Percentiles rank a stretch among this genome's conserved stretches.
phyloP scores from a whole-genome alignment of 2,797 vertebrate species.

The Fistularia tabacaria region DNA sequence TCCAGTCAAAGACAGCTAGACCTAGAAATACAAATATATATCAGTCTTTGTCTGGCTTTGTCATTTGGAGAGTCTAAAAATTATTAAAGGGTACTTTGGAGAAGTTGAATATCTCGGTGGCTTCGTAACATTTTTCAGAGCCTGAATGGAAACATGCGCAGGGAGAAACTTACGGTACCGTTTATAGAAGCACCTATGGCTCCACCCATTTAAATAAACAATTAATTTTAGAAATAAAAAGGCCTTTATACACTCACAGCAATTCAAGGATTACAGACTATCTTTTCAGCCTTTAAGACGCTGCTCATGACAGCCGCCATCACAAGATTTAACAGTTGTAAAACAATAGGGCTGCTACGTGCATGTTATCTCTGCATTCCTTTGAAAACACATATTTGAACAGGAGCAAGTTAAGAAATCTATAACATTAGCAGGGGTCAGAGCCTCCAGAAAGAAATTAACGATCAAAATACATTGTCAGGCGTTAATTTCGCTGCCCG shows the following conservation, averaged over 20 bases:
- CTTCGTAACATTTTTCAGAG: conserved; percentile 49
- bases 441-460: conserved; percentile 25
- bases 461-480: background rate
- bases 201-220: conserved; percentile 62
- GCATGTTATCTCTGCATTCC: conserved; percentile 19
- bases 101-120: conserved; percentile 40
- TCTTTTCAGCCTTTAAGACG: conserved; percentile 2
- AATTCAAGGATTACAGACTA: conserved; percentile 14
- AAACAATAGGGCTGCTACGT: conserved; percentile 44
- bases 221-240: conserved; percentile 61
- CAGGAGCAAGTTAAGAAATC: background rate
- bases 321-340: conserved; percentile 34
- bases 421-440: conserved; percentile 27
- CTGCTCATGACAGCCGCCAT: too few relatives aligned
- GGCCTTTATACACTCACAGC: conserved; percentile 38
- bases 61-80: too few relatives aligned
- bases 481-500: conserved; percentile 20
- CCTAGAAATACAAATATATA: conserved; percentile 37
- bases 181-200: conserved; percentile 54
- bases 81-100: conserved; percentile 15
- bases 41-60: conserved; percentile 52
- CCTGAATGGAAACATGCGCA: conserved; percentile 64
- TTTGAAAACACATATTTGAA: conserved; percentile 17
- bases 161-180: conserved; percentile 40
- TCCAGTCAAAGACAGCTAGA: conserved; percentile 57